Conservation (phyloP, 2,113 vertebrate genomes). For the Gnathonemus longibarbis region DNA sequence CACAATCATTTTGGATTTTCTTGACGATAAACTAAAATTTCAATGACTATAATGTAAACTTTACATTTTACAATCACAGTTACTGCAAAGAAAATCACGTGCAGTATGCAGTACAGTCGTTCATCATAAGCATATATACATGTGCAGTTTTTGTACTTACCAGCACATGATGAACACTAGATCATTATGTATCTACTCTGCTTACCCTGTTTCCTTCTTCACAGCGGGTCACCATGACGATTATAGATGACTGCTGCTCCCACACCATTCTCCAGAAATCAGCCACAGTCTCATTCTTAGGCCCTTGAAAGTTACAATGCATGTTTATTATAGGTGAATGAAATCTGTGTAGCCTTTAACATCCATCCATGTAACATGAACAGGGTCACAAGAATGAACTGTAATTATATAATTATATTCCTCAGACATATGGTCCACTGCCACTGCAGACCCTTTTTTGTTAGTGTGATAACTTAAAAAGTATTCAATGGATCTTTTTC, state of each 20-base stretch:
- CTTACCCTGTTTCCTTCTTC: slow-evolving; percentile 87
- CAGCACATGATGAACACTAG: not conserved
- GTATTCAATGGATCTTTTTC: too few relatives aligned
- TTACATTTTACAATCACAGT: too few relatives aligned
- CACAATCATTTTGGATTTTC: not conserved
- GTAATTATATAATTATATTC: too few relatives aligned
- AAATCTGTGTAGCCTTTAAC: not conserved
- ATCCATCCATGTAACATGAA: not conserved
- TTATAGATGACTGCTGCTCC: slow-evolving; percentile 91
- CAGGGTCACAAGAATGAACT: too few relatives aligned
- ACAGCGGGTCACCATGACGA: slow-evolving; percentile 96
- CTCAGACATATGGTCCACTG: too few relatives aligned
- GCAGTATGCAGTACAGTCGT: not conserved
- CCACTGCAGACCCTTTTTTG: too few relatives aligned
- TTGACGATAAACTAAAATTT: not conserved
- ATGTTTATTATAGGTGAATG: not conserved
- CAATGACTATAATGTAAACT: too few relatives aligned
- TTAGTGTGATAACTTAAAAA: too few relatives aligned
- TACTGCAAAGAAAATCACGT: not conserved
- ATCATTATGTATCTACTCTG: not conserved
- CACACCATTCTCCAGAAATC: slow-evolving; percentile 99
- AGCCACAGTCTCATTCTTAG: slow-evolving; percentile 83
- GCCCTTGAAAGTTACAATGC: slow-evolving; percentile 61
- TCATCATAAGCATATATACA: not conserved
- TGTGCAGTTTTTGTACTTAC: not conserved